These are phyloP conservation scores for Ceramica pisi DNA, from an alignment of 2,888 invertebrate genomes.

Conservation along the genomic window DNA sequence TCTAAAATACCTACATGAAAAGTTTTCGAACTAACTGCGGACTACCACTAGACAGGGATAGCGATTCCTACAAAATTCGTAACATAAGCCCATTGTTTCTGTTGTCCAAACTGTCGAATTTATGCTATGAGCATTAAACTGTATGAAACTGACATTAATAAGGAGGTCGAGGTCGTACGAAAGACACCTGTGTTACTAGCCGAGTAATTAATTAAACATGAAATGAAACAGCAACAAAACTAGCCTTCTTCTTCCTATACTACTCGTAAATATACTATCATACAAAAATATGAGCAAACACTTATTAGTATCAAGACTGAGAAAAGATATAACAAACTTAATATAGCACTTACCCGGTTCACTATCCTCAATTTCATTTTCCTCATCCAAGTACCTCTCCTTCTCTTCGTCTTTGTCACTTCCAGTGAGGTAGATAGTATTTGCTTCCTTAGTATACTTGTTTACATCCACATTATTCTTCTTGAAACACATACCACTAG, in stretches of 20 bases:
- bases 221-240: neutral
- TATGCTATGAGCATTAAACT: neutral
- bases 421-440: conserved; percentile 86
- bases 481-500: conserved; percentile 92
- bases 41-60: neutral
- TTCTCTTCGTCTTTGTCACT: conserved; percentile 83
- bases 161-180: neutral
- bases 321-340: neutral
- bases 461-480: conserved; percentile 92
- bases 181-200: neutral
- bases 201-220: neutral
- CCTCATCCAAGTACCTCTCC: conserved; percentile 69
- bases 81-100: neutral
- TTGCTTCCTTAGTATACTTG: conserved; percentile 89
- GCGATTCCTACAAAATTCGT: neutral
- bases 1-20: neutral
- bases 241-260: neutral
- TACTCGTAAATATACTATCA: neutral
- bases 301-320: neutral
- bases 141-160: neutral
- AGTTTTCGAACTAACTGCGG: neutral
- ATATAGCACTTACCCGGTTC: conserved; percentile 79
- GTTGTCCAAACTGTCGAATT: too few species aligned
- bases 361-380: conserved; percentile 77
- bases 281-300: conserved; percentile 2